phyloP scores from a whole-genome alignment of 2,888 invertebrate species.

The Ennomos fuscantarius region DNA sequence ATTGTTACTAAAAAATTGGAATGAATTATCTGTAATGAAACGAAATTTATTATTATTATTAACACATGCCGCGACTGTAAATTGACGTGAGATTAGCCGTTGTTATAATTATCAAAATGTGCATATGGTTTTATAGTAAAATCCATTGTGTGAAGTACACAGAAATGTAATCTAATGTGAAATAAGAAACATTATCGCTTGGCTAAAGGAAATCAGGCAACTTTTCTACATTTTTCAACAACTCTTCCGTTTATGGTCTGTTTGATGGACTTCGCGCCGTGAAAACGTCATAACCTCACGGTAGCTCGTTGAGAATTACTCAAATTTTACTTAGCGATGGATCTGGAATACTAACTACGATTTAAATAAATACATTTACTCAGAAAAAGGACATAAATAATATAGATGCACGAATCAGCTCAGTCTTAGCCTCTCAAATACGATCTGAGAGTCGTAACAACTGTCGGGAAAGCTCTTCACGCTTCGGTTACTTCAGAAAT shows the following conservation, averaged over 20 bases:
- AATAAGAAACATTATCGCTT: no score
- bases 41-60: no score
- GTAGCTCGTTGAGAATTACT: slow-evolving; percentile 2
- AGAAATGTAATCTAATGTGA: no score
- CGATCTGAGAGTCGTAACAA: slow-evolving; percentile 7
- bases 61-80: no score
- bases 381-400: slow-evolving; percentile 27
- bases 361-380: slow-evolving; percentile 24
- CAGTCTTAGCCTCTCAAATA: slow-evolving; percentile 1
- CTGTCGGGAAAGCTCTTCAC: slow-evolving; percentile 11
- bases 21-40: no score
- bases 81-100: no score
- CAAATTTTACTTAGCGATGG: slow-evolving; percentile 22
- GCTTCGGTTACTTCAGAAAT: slow-evolving; percentile 21
- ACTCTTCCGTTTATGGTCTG: slow-evolving; percentile 1
- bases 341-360: slow-evolving; percentile 23
- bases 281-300: background rate
- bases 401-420: slow-evolving; percentile 16
- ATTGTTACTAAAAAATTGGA: no score
- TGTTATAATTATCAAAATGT: no score
- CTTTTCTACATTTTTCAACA: no score
- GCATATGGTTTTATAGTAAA: no score
- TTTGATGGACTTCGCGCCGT: background rate
- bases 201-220: no score
- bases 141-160: no score